Percentiles rank a stretch among this genome's conserved stretches.
Evolutionary conservation across 2,888 invertebrate genomes (phyloP).

Genomic region (Oxytorus armatus): DNA sequence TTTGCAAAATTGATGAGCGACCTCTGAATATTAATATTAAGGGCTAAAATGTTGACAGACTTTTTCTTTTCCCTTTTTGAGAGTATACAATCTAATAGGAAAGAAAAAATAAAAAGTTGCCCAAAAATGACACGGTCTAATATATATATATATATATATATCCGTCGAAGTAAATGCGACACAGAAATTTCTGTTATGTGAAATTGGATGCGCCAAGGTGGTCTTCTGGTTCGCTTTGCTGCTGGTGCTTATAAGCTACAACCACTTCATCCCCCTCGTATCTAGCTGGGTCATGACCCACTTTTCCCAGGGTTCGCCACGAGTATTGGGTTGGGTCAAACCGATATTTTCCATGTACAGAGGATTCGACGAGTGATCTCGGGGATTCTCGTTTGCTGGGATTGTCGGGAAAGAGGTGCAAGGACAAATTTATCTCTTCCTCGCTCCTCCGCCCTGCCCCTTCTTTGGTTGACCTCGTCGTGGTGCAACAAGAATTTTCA

Average conservation of each 20-base stretch:
- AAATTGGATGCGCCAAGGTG: constrained; percentile 59
- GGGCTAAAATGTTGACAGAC: too few relatives aligned
- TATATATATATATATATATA: constrained; percentile 3
- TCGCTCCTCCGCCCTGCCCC: too few relatives aligned
- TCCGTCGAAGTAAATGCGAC: constrained; percentile 53
- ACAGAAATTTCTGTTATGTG: constrained; percentile 49
- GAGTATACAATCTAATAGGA: neutral
- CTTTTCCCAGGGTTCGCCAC: constrained; percentile 63
- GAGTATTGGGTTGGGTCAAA: constrained; percentile 65
- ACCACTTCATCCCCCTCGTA: constrained; percentile 43
- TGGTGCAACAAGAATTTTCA: too few relatives aligned
- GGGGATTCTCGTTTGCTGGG: constrained; percentile 33
- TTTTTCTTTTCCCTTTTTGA: neutral
- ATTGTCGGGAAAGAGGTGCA: too few relatives aligned
- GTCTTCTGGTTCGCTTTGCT: constrained; percentile 41
- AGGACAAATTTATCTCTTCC: too few relatives aligned
- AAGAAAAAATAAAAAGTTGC: neutral
- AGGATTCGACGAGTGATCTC: constrained; percentile 67
- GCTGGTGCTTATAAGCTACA: constrained; percentile 34
- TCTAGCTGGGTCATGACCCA: constrained; percentile 68
- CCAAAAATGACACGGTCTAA: constrained; percentile 17
- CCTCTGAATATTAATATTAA: too few relatives aligned
- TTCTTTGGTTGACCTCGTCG: too few relatives aligned
- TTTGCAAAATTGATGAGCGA: too few relatives aligned
- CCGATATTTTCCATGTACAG: constrained; percentile 66